Percentiles rank a stretch among this genome's conserved stretches.
phyloP scores from a whole-genome alignment of 2,888 invertebrate genomes.

The Notodonta ziczac region DNA sequence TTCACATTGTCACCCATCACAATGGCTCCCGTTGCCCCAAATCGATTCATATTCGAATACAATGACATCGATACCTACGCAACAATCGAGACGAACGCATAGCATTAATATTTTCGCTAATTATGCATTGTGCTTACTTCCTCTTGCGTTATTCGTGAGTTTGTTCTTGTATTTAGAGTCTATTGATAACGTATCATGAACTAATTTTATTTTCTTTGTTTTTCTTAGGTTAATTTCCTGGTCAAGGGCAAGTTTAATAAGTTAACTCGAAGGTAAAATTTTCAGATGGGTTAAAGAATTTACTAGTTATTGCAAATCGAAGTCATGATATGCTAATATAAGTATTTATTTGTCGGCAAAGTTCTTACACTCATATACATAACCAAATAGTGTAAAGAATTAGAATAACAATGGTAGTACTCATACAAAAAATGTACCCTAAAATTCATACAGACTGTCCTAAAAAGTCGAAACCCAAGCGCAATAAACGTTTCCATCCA shows the following conservation, averaged over 20 bases:
- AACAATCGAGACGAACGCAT: conserved; percentile 34
- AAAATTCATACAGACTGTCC: not conserved
- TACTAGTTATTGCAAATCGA: not conserved
- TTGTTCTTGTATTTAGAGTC: not conserved
- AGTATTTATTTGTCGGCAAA: not conserved
- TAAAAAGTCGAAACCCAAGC: not conserved
- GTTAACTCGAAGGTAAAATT: too few relatives aligned
- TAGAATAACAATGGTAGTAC: not conserved
- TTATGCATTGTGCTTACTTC: conserved; percentile 33
- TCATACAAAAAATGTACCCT: not conserved
- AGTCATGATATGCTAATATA: too few relatives aligned
- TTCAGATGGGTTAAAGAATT: not conserved
- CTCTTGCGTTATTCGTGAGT: conserved; percentile 14
- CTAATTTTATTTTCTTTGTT: too few relatives aligned
- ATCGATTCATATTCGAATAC: conserved; percentile 49
- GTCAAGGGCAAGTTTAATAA: too few relatives aligned
- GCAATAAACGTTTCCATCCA: not conserved
- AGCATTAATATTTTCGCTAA: conserved; percentile 27
- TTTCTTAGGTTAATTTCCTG: not conserved
- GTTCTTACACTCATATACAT: not conserved
- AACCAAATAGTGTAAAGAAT: not conserved
- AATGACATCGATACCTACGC: conserved; percentile 52
- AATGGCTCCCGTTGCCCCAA: conserved; percentile 51
- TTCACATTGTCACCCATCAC: conserved; percentile 40
- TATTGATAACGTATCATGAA: not conserved